Conservation (phyloP, 1,140 invertebrate genomes). For the Zaprionus gabonicus region DNA sequence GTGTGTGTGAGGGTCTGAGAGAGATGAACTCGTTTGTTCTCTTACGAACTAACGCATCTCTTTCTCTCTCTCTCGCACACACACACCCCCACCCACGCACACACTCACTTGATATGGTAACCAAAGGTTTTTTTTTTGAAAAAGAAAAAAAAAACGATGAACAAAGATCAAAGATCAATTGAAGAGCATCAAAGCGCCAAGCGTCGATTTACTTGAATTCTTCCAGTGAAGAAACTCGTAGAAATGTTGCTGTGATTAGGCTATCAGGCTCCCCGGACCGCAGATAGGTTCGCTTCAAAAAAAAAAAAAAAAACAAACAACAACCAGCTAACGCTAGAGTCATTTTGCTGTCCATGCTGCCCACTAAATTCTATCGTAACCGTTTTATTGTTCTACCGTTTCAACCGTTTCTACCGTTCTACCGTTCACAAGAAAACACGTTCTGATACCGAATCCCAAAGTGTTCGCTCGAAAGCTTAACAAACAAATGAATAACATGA, state of each 20-base stretch:
- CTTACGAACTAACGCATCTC: too few relatives aligned
- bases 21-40: background rate
- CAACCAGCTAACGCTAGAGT: conserved; percentile 50
- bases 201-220: conserved; percentile 69
- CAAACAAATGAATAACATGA: conserved; percentile 45
- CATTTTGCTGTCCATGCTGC: conserved; percentile 37
- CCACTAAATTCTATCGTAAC: conserved; percentile 55
- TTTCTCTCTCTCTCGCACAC: background rate
- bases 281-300: conserved; percentile 30
- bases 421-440: conserved; percentile 38
- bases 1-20: background rate
- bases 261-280: background rate
- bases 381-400: conserved; percentile 25
- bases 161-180: conserved; percentile 50
- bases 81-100: background rate
- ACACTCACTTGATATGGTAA: conserved; percentile 7
- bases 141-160: conserved; percentile 26
- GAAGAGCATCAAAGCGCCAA: conserved; percentile 76
- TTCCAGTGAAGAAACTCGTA: conserved; percentile 25
- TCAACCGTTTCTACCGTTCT: conserved; percentile 27
- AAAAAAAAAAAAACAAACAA: too few relatives aligned
- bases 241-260: background rate
- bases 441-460: conserved; percentile 1
- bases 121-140: background rate
- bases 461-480: conserved; percentile 28